Base-by-base conservation (phyloP, 2,113 vertebrate species). In the Microtus ochrogaster region DNA sequence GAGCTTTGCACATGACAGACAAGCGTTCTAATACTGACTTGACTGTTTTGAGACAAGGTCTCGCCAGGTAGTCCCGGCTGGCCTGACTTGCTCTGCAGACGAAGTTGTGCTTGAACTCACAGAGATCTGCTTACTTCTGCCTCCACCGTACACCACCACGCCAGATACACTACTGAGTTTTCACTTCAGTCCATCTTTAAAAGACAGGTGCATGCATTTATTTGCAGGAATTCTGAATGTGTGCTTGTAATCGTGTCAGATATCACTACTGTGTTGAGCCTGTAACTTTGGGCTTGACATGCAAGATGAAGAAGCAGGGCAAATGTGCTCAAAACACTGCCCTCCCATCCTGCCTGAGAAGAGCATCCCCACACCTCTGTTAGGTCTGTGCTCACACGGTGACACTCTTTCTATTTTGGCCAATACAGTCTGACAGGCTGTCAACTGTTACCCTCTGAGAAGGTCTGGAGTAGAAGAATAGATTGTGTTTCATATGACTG, bases 391-490 rank as follows among this genome's bases (percentile, higher is more conserved):
- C 61, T 52, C 66, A 86, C 79, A 84, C 3, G 41, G 41, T 30
- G 39, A 76, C n/a, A 14, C 61, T 90, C 11, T n/a, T 94, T 94
- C 70, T 88, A 39, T 90, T 96, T 70, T 68, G 12, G 11, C 49
- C 63, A 76, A n/a, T 44, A 44, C 91, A 88, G 11, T n/a, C 58
- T 76, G 79, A 33, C 39, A 95, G 63, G 61, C 66, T 79, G 61
- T 92, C 63, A 86, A 47, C 39, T 33, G 14, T 55, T 92, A 52
- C 17, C 49, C 28, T 85, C 47, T 83, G 72, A 76, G 92, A 96
- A 94, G 49, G 3, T 28, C 70, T 94, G 14, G 14, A 61, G 7
- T 66, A 21, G 36, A 90, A 90, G 44, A 89, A 94, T 83, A 49
- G 66, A 61, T 65, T 92, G 30, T 63, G 28, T 83, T 96, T 91